Base-by-base conservation (phyloP, 1,140 invertebrate species). In the Drosophila teissieri region DNA sequence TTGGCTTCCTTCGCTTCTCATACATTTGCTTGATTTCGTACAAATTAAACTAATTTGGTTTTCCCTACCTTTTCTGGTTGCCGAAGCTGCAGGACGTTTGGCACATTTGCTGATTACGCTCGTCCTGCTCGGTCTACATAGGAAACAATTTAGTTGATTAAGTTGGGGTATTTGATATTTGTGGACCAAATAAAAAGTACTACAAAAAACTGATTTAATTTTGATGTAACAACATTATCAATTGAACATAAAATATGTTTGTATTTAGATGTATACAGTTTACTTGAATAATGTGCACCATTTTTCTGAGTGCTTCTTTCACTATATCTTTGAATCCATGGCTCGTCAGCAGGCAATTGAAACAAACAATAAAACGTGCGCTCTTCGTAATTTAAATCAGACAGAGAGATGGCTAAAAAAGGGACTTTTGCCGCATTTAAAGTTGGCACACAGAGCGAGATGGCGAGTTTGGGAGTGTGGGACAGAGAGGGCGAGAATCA, bases 281-380 rank as follows among this genome's bases (percentile, higher is more conserved):
- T 24, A 4, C 24, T 24, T 24, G 4, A 5, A 24, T 0, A 5
- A 0, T 24, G 24, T 10, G 1, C 31, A 31, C 10, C 1, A 34
- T 52, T 52, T 51, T 36, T 52, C 4, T 7, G 3, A 52, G 49
- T 52, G 49, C 11, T 36, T 52, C 31, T 17, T 15, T 31, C 14
- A 31, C 53, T 52, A 48, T 44, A 60, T 40, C 49, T 46, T 12
- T 31, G 67, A 36, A 64, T 67, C 22, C 45, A 55, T 40, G 53
- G 80, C 80, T 79, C 77, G 84, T 89, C 83, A 80, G 76, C 72
- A 78, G 84, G 76, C 83, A 88, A 88, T 88, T 88, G 83, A 88
- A 88, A 84, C 83, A 88, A 88, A 88, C 84, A 88, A 88, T 88
- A 88, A 88, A 89, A 88, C 83, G 83, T 88, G 83, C 84, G 84